Evolutionary conservation across 1,140 invertebrate genomes (phyloP), one percentile per base, ranked within the genome.

Genomic region (Anoplolepis gracilipes): DNA sequence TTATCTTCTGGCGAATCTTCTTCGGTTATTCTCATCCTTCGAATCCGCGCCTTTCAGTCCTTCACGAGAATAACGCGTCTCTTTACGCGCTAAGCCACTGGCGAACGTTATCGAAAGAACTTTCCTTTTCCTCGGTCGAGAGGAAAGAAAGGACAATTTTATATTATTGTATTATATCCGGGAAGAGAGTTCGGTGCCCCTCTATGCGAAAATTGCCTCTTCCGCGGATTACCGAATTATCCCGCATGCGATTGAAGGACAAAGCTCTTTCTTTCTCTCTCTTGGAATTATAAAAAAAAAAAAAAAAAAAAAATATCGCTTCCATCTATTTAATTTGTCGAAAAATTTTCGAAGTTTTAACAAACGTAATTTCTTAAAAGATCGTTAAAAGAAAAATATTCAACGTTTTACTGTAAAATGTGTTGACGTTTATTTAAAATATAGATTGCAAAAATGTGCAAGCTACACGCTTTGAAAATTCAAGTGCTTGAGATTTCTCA

Each of bases 101-200:
- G 67, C 78, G 76, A 81, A 42, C 65, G 55, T 84, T 86, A 86
- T 86, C 65, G 49, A 42, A 64, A 55, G 46, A 64, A 86, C 77
- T 84, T 84, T 86, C 78, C 67, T 85, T 86, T 86, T 84, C 78
- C 78, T 13, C 65, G 55, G 22, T 6, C 49, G 28, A 39, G 57
- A 22, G 42, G 77, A 84, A 85, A 55, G 77, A 84, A 85, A 79
- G 64, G 78, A 84, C 78, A 86, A 82, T 86, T 86, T 61, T 46
- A 61, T 86, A 86, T 86, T 86, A 86, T 86, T 84, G 65, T 55
- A 84, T 86, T 86, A 86, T 85, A 77, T 78, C 73, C 75, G 72
- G 61, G 42, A 46, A 65, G 67, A 64, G 73, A 57, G 36, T 67
- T 67, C 25, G 55, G 69, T 64, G 39, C 22, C 25, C 3, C 46